Evolutionary conservation across 1,140 invertebrate species (phyloP), one percentile per base, ranked within the genome.

Genomic region (Pomacea maculata): DNA sequence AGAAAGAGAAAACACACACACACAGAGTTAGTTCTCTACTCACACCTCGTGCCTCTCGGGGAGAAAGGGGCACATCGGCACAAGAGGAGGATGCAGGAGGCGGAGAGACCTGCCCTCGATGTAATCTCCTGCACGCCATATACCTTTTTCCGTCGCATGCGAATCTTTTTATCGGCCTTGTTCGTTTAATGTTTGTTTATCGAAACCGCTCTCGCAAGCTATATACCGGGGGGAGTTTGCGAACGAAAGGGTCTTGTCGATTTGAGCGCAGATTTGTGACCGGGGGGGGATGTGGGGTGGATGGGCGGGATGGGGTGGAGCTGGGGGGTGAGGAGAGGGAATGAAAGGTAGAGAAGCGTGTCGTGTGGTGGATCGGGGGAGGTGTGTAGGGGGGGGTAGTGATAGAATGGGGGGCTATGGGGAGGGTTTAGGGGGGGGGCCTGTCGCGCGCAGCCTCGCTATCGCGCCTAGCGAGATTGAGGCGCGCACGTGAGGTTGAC

Each of bases 231-330:
- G 34, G 34, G 0, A 45, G 34, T 45, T 45, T 6, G 34, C 34
- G 57, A 72, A 72, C 52, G 34, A 72, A 72, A 72, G 17, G 71
- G 52, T 15, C 29, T 72, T 72, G 71, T 72, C 71, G 71, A 72
- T 72, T 72, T 72, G 4, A 72, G 5, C n/a, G 34, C 73, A 34
- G 52, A 54, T 34, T 54, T 34, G 55, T 54, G 55, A 75, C 52
- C 45, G 54, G 54, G 9, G 73, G 73, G 54, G 25, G 0, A 25
- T 75, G 73, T 75, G 54, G 55, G 21, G 21, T 11, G 73, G 21
- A 25, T 21, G 73, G 61, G 54, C 21, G 25, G 54, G 73, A 57
- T 8, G 54, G 21, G 7, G 73, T 21, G 54, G 73, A 25, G 61
- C 0, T 2, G 8, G 25, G 21, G 1, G 55, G 6, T 19, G 21